Conservation (phyloP, 2,113 vertebrate genomes). For the Limnothrissa miodon region DNA sequence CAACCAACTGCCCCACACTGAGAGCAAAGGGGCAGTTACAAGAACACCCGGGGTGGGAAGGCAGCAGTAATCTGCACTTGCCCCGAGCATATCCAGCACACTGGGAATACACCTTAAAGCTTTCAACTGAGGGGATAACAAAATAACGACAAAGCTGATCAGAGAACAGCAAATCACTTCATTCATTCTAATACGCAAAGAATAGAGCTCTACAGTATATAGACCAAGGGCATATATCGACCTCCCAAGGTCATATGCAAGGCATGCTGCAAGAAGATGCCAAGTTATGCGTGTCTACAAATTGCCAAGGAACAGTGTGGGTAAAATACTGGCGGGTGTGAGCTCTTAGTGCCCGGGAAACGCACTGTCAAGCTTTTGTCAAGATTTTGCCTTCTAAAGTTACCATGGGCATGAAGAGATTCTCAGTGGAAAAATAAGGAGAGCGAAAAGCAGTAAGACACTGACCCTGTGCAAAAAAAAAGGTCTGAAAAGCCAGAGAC, state of each 20-base stretch:
- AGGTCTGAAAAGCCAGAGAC: constrained; percentile 35
- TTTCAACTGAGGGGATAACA: not conserved
- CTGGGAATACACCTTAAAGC: not conserved
- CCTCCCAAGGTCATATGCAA: not conserved
- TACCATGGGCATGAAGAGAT: not conserved
- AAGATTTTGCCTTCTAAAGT: not conserved
- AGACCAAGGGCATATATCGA: not conserved
- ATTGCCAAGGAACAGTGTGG: not conserved
- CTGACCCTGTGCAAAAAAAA: constrained; percentile 7
- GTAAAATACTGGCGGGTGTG: not conserved
- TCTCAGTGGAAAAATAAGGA: not conserved
- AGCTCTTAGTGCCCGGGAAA: not conserved
- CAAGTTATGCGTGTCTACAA: not conserved
- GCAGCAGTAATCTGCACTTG: not conserved
- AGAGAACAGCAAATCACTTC: not conserved
- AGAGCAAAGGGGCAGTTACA: not conserved
- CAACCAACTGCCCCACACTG: constrained; percentile 7
- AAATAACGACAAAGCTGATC: not conserved
- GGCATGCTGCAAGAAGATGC: not conserved
- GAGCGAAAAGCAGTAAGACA: not conserved
- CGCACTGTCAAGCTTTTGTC: not conserved
- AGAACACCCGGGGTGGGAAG: not conserved
- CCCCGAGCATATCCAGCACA: not conserved
- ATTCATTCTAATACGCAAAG: not conserved
- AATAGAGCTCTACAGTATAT: not conserved